phyloP scores from a whole-genome alignment of 1,140 invertebrate genomes.

The Trichoplusia ni region DNA sequence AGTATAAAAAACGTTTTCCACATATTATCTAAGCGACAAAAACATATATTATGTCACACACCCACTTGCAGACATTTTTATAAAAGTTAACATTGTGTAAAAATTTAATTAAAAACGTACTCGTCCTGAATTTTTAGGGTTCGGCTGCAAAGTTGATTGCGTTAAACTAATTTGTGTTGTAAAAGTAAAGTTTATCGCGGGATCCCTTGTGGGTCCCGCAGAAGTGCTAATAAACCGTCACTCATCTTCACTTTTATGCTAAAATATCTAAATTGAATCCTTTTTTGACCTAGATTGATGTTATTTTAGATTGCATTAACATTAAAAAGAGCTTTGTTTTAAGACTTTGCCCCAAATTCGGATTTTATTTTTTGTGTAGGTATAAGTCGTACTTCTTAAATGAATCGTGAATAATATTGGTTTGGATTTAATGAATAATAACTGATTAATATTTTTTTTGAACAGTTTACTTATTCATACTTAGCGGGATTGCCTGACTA shows the following conservation, averaged over 20 bases:
- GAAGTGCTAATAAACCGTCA: neutral
- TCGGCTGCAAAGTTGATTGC: neutral
- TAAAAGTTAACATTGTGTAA: neutral
- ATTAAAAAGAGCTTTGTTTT: too few species aligned
- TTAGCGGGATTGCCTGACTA: too few species aligned
- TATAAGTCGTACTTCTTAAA: too few species aligned
- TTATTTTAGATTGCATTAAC: neutral
- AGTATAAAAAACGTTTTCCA: too few species aligned
- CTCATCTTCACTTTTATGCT: neutral
- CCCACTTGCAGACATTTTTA: neutral
- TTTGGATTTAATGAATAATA: too few species aligned
- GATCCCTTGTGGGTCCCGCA: neutral
- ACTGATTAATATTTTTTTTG: too few species aligned
- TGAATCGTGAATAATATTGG: too few species aligned
- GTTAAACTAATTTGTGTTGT: neutral
- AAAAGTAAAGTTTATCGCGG: constrained; percentile 2
- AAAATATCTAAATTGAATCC: neutral
- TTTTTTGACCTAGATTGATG: neutral
- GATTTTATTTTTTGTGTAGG: too few species aligned
- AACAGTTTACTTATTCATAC: too few species aligned
- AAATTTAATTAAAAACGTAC: neutral
- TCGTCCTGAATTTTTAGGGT: neutral
- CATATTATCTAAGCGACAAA: neutral
- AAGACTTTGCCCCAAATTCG: too few species aligned
- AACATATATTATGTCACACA: neutral